A percentile compares a stretch with the other conserved stretches of the same genome.
phyloP scores from a whole-genome alignment of 2,113 vertebrate genomes.

The Odocoileus hemionus region DNA sequence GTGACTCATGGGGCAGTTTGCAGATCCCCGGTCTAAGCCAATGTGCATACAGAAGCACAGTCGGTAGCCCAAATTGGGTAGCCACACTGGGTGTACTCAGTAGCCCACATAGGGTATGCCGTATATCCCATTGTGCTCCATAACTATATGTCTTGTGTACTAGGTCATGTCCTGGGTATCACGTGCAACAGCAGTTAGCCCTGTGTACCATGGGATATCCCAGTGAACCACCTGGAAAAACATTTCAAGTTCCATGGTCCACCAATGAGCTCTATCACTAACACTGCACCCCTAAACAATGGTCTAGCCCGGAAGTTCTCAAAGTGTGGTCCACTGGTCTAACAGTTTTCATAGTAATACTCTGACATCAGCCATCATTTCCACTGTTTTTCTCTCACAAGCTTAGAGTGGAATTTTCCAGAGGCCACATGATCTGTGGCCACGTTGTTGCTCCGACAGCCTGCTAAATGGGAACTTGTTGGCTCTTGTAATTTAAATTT shows the following conservation, averaged over 20 bases:
- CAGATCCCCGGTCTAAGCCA: too few species aligned
- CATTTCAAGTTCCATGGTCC: fast-evolving
- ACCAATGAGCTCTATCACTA: background rate
- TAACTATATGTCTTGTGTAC: background rate
- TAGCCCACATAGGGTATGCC: background rate
- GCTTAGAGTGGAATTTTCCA: background rate
- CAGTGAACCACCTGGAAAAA: background rate
- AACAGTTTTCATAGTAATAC: background rate
- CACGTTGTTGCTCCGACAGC: background rate
- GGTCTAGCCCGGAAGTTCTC: background rate
- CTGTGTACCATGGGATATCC: background rate
- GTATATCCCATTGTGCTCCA: background rate
- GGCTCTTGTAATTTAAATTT: background rate
- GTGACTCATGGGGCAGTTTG: background rate
- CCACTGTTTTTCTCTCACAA: background rate
- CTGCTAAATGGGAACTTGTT: background rate
- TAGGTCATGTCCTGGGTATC: background rate
- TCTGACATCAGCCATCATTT: background rate
- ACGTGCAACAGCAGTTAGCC: too few species aligned
- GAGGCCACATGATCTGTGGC: fast-evolving
- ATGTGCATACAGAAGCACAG: background rate
- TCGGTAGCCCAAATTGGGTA: background rate
- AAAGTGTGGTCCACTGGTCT: background rate
- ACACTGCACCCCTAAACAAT: too few species aligned
- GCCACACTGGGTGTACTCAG: background rate